phyloP scores from a whole-genome alignment of 2,888 invertebrate genomes.

The Limnephilus auricula region DNA sequence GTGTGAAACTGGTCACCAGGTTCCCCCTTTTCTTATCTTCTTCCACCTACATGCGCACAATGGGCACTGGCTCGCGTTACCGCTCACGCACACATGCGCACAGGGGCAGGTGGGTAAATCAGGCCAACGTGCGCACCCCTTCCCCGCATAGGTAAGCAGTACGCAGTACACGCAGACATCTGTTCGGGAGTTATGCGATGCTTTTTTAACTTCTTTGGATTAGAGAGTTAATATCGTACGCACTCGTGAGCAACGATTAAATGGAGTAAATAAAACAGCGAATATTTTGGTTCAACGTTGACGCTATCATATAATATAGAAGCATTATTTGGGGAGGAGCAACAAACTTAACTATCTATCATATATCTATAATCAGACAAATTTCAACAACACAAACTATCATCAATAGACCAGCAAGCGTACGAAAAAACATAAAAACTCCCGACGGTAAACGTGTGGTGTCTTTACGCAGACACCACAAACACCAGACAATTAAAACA shows the following conservation, averaged over 20 bases:
- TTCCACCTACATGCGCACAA: neutral
- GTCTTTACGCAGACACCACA: no score
- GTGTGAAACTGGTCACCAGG: neutral
- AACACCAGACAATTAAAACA: no score
- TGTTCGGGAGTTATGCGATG: neutral
- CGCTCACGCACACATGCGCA: neutral
- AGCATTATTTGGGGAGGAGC: no score
- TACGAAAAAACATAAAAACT: no score
- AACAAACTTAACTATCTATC: no score
- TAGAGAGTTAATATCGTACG: neutral
- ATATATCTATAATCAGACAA: no score
- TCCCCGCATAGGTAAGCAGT: neutral
- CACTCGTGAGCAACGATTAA: neutral
- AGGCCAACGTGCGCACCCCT: neutral
- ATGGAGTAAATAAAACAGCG: neutral
- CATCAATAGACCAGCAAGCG: no score
- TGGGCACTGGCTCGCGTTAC: neutral
- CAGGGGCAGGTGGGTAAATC: neutral
- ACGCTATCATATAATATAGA: no score
- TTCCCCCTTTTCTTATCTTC: neutral
- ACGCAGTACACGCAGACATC: neutral
- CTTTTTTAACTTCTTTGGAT: neutral
- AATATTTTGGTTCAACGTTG: neutral
- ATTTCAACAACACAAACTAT: no score
- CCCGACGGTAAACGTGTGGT: no score